Base-by-base conservation (phyloP, 2,113 vertebrate genomes). In the Xiphophorus maculatus region DNA sequence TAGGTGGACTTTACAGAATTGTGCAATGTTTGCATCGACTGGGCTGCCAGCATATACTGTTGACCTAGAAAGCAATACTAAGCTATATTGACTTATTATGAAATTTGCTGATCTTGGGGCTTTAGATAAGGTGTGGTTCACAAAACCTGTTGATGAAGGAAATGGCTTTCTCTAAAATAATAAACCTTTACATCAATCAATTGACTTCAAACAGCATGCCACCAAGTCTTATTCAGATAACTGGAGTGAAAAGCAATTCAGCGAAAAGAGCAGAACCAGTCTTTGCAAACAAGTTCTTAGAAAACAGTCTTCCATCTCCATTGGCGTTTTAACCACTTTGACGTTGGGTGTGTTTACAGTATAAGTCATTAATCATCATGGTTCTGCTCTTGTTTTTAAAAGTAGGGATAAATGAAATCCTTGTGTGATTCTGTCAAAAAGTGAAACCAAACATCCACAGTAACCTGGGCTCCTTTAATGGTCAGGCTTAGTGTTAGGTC, bases 11-110 rank as follows among this genome's bases (percentile, higher is more conserved):
- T 61, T 30, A 63, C 66, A 82, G 70, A 82, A 72, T 17, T 66
- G 70, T 80, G 33, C 73, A 79, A 76, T 63, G 76, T 73, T 69
- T 32, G 29, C 64, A 74, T 79, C 63, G 42, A 74, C 71, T 82
- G 74, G 68, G 83, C 54, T 77, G 74, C 71, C 74, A 81, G 62
- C 80, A 54, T 8, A 15, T 33, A 66, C 48, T 15, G 54, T n/a
- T 58, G 9, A 54, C 22, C 1, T 6, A 54, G 7, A 54, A n/a
- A 54, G 22, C 51, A 25, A 25, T 54, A 3, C 51, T 9, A 60
- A 40, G 8, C 48, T 51, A 69, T 1, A 32, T 54, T n/a, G n/a
- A 2, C 22, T 69, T 32, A 0, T 69, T 32, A 0, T 35, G 14
- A 10, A 29, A 48, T 29, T 35, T 9, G 1, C 17, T 28, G 12